phyloP scores from a whole-genome alignment of 2,888 invertebrate genomes.

The Resseliella maxima region DNA sequence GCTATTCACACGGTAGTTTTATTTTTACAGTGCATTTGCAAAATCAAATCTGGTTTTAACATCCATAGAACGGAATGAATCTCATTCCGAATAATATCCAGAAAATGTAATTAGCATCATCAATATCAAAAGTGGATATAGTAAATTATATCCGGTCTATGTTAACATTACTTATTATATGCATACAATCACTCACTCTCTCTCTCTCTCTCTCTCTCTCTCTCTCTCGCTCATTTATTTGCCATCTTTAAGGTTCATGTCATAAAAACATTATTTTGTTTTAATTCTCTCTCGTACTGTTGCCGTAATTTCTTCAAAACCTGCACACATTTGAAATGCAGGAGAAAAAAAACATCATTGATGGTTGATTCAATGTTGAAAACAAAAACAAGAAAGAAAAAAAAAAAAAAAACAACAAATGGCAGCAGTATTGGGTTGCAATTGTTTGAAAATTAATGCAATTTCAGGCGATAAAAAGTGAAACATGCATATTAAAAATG shows the following conservation, averaged over 20 bases:
- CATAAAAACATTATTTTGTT: neutral
- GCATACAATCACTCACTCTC: no score
- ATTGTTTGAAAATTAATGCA: conserved; percentile 44
- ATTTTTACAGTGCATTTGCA: neutral
- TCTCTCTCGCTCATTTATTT: no score
- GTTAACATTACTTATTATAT: neutral
- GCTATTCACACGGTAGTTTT: conserved; percentile 30
- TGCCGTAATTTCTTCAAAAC: neutral
- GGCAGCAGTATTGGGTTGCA: no score
- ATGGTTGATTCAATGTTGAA: no score
- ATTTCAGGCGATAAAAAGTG: neutral
- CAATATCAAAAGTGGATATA: conserved; percentile 43
- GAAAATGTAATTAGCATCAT: conserved; percentile 45
- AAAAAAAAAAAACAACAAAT: no score
- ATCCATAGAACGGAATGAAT: neutral
- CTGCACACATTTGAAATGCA: neutral
- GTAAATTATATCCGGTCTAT: conserved; percentile 38
- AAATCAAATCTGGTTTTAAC: neutral
- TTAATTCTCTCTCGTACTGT: neutral
- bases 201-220: no score
- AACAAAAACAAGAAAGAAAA: no score
- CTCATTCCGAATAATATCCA: conserved; percentile 14
- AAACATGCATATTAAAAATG: conserved; percentile 24
- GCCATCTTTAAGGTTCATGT: neutral
- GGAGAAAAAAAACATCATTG: no score